These are phyloP conservation scores for Carpatolechia fugitivella DNA, from an alignment of 2,888 invertebrate genomes.

Conservation along the genomic window DNA sequence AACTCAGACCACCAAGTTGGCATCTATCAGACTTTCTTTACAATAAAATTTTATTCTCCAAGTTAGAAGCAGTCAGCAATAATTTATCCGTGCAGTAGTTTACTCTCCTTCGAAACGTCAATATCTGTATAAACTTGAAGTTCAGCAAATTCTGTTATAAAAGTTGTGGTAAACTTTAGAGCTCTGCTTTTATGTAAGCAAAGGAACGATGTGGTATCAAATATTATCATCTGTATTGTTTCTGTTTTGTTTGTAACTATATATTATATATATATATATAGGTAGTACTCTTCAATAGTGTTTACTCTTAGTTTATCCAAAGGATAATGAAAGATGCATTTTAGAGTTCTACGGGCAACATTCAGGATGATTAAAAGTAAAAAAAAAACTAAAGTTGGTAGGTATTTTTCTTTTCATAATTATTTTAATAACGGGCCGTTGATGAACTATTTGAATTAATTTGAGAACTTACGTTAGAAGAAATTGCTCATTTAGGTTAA, in stretches of 20 bases:
- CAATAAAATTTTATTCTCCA: conserved; percentile 10
- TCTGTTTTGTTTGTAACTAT: not conserved
- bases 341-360: no score
- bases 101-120: conserved; percentile 44
- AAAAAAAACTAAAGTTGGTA: no score
- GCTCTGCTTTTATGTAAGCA: conserved; percentile 17
- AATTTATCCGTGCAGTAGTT: conserved; percentile 14
- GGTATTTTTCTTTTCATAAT: no score
- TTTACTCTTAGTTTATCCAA: no score
- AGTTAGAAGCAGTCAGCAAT: conserved; percentile 2
- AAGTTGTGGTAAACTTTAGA: conserved; percentile 42
- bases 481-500: no score
- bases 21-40: conserved; percentile 8
- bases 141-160: conserved; percentile 41
- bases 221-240: not conserved
- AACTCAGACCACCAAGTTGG: not conserved
- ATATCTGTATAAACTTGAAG: conserved; percentile 36
- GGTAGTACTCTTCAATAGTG: no score
- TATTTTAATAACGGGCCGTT: no score
- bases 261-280: not conserved
- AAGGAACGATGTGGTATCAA: conserved; percentile 19
- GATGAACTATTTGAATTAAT: no score
- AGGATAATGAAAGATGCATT: no score
- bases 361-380: no score
- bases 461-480: no score